Conservation (phyloP, 2,797 vertebrate species). For the Telmatherina bonti region DNA sequence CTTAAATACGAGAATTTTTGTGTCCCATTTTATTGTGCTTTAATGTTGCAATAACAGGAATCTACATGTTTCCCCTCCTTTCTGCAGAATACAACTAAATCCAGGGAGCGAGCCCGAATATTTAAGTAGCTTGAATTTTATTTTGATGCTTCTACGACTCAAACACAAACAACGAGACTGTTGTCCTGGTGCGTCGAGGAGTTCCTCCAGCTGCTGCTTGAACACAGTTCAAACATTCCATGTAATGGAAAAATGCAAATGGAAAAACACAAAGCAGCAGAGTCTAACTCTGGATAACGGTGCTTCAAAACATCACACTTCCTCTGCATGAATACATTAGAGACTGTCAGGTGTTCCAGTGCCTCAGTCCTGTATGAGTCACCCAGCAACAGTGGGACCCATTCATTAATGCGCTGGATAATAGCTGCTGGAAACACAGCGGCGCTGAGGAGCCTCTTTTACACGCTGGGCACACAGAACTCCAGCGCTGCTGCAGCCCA, state of each 20-base stretch:
- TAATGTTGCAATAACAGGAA: not conserved
- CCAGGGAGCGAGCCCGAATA: not conserved
- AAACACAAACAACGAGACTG: not conserved
- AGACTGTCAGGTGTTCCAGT: constrained; percentile 41
- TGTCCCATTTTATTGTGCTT: not conserved
- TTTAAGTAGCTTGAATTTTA: constrained; percentile 10
- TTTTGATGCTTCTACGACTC: constrained; percentile 20
- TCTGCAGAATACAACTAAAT: no score
- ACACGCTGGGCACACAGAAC: constrained; percentile 65
- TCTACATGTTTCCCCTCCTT: not conserved
- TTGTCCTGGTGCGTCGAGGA: not conserved
- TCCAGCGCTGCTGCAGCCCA: constrained; percentile 62
- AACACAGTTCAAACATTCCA: constrained; percentile 2
- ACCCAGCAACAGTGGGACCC: constrained; percentile 55
- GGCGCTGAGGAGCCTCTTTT: constrained; percentile 51
- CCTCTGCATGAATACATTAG: constrained; percentile 43
- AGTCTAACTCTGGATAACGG: constrained; percentile 15
- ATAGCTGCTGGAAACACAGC: constrained; percentile 58
- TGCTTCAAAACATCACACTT: constrained; percentile 16
- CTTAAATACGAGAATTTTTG: not conserved
- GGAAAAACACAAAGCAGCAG: not conserved
- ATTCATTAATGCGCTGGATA: constrained; percentile 63
- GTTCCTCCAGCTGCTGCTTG: not conserved
- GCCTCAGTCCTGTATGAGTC: constrained; percentile 46
- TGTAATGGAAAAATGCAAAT: constrained; percentile 38